Conservation (phyloP, 2,797 vertebrate species). For the Chaenodraco wilsoni region DNA sequence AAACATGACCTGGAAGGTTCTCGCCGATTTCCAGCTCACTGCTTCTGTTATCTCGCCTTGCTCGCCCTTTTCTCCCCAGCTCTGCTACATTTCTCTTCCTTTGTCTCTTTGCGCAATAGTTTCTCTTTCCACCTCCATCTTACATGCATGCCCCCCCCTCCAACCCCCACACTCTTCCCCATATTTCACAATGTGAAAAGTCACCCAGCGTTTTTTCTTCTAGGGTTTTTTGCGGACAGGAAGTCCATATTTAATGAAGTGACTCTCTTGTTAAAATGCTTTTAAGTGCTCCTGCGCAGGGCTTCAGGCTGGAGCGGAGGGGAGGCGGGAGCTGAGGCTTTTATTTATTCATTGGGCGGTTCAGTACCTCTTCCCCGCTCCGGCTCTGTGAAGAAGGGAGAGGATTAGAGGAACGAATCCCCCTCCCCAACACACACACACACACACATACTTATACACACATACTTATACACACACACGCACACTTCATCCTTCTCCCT, state of each 20-base stretch:
- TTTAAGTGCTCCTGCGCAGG: conserved; percentile 84
- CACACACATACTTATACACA: not conserved
- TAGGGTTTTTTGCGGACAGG: conserved; percentile 76
- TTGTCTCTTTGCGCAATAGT: conserved; percentile 59
- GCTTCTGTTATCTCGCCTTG: conserved; percentile 61
- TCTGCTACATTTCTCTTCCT: conserved; percentile 56
- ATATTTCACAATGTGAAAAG: conserved; percentile 68
- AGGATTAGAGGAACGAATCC: conserved; percentile 81
- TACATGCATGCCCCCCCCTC: conserved; percentile 5
- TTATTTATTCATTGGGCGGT: conserved; percentile 87
- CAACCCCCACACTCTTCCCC: conserved; percentile 18
- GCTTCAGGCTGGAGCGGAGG: conserved; percentile 69
- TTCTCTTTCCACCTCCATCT: conserved; percentile 50
- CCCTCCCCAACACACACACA: conserved; percentile 34
- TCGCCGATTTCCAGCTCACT: conserved; percentile 60
- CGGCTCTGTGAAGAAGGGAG: conserved; percentile 74
- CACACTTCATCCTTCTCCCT: conserved; percentile 54
- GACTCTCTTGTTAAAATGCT: conserved; percentile 85
- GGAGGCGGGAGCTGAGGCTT: conserved; percentile 68
- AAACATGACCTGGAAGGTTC: conserved; percentile 59
- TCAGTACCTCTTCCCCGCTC: conserved; percentile 76
- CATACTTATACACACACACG: conserved; percentile 22
- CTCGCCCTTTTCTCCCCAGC: conserved; percentile 44
- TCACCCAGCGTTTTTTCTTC: conserved; percentile 76
- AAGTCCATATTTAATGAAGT: conserved; percentile 89